phyloP scores from a whole-genome alignment of 2,113 vertebrate species.

The Podilymbus podiceps region DNA sequence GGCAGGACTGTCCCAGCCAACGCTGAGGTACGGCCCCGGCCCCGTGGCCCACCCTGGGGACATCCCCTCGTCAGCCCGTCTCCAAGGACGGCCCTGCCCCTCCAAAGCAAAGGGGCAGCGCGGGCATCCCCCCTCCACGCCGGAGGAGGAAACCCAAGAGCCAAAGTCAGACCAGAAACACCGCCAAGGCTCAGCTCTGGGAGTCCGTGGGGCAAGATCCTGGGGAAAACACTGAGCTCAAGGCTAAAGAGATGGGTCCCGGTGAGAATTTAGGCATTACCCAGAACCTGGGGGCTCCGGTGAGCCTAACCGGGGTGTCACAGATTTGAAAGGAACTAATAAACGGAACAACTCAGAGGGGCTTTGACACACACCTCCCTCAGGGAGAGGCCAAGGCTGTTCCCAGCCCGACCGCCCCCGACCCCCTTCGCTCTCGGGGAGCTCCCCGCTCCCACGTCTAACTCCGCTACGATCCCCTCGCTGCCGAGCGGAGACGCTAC shows the following conservation, averaged over 20 bases:
- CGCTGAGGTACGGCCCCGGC: neutral
- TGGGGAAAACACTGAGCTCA: neutral
- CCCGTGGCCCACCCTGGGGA: neutral
- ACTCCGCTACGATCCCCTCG: neutral
- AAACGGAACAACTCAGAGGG: fast-evolving
- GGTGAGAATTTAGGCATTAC: fast-evolving
- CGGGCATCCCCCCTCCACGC: fast-evolving
- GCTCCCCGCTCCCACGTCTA: neutral
- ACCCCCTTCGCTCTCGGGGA: neutral
- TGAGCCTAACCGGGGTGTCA: neutral
- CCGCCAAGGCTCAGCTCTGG: neutral
- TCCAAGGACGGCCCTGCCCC: neutral
- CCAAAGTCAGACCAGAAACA: neutral
- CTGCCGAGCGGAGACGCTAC: neutral
- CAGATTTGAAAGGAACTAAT: fast-evolving
- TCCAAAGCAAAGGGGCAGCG: neutral
- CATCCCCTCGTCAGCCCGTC: neutral
- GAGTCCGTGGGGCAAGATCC: neutral
- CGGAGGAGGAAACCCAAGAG: fast-evolving
- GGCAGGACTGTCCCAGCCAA: neutral
- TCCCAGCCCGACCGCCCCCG: fast-evolving
- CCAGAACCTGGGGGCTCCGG: neutral
- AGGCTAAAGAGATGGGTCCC: neutral
- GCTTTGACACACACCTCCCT: neutral
- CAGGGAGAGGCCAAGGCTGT: neutral